Base-by-base conservation (phyloP, 92 coral and sea anemone genomes). In the Galaxea fascicularis region DNA sequence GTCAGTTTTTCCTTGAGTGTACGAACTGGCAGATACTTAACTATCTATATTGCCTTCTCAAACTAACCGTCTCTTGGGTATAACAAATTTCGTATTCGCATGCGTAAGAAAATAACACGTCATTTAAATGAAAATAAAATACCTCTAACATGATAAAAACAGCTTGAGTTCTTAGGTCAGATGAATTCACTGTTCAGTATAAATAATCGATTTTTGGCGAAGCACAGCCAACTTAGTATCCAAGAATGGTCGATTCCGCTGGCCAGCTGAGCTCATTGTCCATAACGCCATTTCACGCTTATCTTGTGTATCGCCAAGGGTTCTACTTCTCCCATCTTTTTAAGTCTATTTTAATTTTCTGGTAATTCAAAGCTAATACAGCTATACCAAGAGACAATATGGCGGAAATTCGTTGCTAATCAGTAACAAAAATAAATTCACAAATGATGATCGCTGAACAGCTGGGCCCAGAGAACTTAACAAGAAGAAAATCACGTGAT, bases 81-180 rank as follows among this genome's bases (percentile, higher is more conserved):
- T 73, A 49, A n/a, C 24, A 59, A 76, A 58, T 60, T 24, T 77
- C 58, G 60, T 63, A 29, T 25, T 59, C n/a, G 82, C 16, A 77
- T 63, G 47, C 8, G 71, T 77, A 77, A 17, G 31, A 77, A 41
- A 52, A 44, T 27, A 35, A 35, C 22, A 8, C 24, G 6, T 20
- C 26, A 69, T 44, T 21, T 17, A 69, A 9, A 39, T 39, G 28
- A 26, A 8, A 22, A 28, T 25, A 26, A 27, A 73, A 8, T 27
- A 27, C 52, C 13, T 46, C 26, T 73, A 5, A 49, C n/a, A n/a
- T n/a, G n/a, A 26, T 49, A 26, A 27, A 73, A 27, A 18, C 68
- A 24, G 8, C 25, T 73, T 52, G 44, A 24, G 27, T 73, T 25
- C 78, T 41, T 6, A 52, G 45, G 60, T 49, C 60, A 27, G 25